Evolutionary conservation across 2,888 invertebrate species (phyloP).

Genomic region (Mesopsocus fuscifrons): DNA sequence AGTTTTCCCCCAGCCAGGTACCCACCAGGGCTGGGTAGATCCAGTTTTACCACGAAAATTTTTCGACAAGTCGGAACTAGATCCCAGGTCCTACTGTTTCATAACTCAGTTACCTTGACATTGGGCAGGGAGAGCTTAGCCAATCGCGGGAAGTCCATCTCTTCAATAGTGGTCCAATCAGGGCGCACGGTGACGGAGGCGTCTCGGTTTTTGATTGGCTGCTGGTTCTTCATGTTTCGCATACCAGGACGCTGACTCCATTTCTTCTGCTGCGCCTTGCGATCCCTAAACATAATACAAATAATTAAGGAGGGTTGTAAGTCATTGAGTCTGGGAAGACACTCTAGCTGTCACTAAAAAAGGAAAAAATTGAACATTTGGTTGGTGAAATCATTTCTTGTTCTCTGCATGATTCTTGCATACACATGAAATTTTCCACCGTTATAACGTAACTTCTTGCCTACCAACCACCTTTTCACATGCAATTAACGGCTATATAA

Average conservation of each 20-base stretch:
- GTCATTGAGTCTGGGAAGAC: not conserved
- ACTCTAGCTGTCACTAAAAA: not conserved
- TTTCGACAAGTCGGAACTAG: too few species aligned
- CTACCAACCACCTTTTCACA: too few species aligned
- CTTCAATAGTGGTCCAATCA: conserved; percentile 92
- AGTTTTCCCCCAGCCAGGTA: too few species aligned
- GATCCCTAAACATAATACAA: conserved; percentile 30
- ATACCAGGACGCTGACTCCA: conserved; percentile 60
- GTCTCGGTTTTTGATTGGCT: conserved; percentile 84
- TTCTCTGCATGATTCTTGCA: too few species aligned
- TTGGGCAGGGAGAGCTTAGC: conserved; percentile 82
- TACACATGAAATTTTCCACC: too few species aligned
- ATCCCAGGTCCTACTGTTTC: too few species aligned
- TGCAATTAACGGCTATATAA: too few species aligned
- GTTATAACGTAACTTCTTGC: too few species aligned
- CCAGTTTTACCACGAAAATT: too few species aligned
- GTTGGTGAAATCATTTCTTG: too few species aligned
- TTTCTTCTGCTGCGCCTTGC: conserved; percentile 44
- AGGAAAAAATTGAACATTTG: not conserved
- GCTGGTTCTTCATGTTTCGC: conserved; percentile 36
- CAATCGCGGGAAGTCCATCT: conserved; percentile 95
- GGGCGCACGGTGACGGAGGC: conserved; percentile 92
- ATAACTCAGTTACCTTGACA: too few species aligned
- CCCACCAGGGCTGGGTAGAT: too few species aligned
- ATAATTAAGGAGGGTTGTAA: not conserved